Evolutionary conservation across 1,140 invertebrate species (phyloP).

Genomic region (Eufriesea mexicana): DNA sequence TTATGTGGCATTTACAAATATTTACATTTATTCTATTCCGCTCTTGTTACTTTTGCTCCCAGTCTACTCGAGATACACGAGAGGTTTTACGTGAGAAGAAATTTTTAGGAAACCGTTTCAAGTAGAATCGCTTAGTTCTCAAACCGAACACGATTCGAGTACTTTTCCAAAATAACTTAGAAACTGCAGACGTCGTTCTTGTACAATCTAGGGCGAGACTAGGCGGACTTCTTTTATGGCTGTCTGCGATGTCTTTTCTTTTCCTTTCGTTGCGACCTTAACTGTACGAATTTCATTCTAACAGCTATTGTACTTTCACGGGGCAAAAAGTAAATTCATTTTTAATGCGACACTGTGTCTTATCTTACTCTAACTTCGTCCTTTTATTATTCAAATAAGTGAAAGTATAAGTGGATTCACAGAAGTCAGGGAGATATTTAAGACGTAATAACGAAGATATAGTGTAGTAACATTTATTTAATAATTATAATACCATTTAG

Average conservation of each 20-base stretch:
- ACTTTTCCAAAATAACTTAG: neutral
- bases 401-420: no score
- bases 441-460: no score
- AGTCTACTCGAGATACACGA: neutral
- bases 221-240: neutral
- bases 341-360: neutral
- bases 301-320: neutral
- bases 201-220: neutral
- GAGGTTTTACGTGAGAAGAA: neutral
- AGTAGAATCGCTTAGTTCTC: neutral
- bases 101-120: neutral
- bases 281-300: neutral
- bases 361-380: no score
- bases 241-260: neutral
- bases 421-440: no score
- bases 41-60: no score
- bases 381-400: no score
- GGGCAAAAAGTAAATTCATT: neutral
- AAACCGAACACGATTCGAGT: neutral
- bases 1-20: no score
- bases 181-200: neutral
- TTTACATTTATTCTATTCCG: no score
- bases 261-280: neutral
- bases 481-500: no score
- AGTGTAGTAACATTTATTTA: no score